phyloP scores from a whole-genome alignment of 2,888 invertebrate species.

The Spialia ferax region DNA sequence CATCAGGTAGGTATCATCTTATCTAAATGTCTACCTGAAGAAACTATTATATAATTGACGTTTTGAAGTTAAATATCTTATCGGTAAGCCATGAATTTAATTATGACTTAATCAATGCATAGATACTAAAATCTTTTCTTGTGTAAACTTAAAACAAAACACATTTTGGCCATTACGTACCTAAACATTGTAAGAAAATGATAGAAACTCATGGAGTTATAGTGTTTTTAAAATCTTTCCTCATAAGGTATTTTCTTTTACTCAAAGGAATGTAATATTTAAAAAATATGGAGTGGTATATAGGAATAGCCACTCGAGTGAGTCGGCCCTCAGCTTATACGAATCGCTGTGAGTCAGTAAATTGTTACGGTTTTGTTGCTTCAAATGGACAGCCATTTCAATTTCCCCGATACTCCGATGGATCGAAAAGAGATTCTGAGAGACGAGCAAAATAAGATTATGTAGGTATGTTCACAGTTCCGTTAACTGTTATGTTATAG shows the following conservation, averaged over 20 bases:
- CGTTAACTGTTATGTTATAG: slow-evolving; percentile 6
- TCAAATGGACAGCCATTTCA: slow-evolving; percentile 20
- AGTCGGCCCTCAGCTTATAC: background rate
- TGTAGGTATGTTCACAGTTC: slow-evolving; percentile 18
- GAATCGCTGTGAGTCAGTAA: slow-evolving; percentile 15
- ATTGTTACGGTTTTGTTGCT: slow-evolving; percentile 16
- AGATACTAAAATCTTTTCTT: too few relatives aligned
- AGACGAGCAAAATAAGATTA: slow-evolving; percentile 23
- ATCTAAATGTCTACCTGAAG: background rate
- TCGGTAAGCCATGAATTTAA: too few relatives aligned
- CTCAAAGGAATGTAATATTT: too few relatives aligned
- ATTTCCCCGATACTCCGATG: slow-evolving; percentile 21
- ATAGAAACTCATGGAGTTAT: too few relatives aligned
- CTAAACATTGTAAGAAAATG: too few relatives aligned
- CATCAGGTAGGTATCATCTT: background rate
- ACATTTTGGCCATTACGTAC: too few relatives aligned
- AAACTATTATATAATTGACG: background rate
- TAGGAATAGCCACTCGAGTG: background rate
- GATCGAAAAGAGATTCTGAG: slow-evolving; percentile 10
- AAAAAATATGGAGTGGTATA: too few relatives aligned
- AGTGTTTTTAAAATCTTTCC: too few relatives aligned
- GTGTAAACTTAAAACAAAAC: too few relatives aligned
- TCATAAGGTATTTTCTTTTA: too few relatives aligned
- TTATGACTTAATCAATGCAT: too few relatives aligned
- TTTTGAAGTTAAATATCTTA: too few relatives aligned